A percentile compares a stretch with the other conserved stretches of the same genome.
Evolutionary conservation across 2,888 invertebrate genomes (phyloP).

Genomic region (Gibbula magus): DNA sequence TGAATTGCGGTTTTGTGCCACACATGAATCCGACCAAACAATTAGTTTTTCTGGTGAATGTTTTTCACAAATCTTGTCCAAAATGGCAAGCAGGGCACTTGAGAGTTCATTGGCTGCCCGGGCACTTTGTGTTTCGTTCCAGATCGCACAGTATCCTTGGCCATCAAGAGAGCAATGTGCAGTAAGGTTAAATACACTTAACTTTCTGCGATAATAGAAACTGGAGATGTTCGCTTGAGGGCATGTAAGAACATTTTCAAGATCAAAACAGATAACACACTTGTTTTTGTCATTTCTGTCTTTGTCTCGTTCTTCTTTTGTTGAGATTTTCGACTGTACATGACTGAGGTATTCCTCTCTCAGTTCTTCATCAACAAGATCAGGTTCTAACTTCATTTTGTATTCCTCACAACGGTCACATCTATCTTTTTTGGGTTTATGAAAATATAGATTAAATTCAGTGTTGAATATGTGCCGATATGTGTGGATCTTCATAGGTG

Average conservation of each 20-base stretch:
- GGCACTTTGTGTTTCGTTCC: conserved; percentile 13
- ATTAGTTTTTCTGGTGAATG: conserved; percentile 22
- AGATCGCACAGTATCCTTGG: conserved; percentile 36
- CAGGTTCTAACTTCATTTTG: too few species aligned
- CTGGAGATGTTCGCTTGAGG: conserved; percentile 10
- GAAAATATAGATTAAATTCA: too few species aligned
- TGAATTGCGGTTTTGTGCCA: conserved; percentile 39
- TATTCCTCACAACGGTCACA: too few species aligned
- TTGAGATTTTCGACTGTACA: too few species aligned
- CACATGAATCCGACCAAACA: conserved; percentile 36
- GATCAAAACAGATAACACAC: background rate
- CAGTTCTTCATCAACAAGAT: too few species aligned
- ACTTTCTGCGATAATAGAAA: conserved; percentile 25
- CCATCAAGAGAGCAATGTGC: conserved; percentile 35
- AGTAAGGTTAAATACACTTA: conserved; percentile 42
- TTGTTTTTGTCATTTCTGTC: too few species aligned
- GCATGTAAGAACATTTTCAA: conserved; percentile 12
- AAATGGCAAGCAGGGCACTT: conserved; percentile 26
- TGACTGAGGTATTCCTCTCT: too few species aligned
- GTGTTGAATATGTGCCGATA: too few species aligned
- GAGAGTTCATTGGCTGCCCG: conserved; percentile 32
- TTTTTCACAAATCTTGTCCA: background rate
- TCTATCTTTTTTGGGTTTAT: too few species aligned
- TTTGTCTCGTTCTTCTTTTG: too few species aligned
- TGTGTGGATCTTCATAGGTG: too few species aligned